These are phyloP conservation scores for Pterobdella sp. DNA, from an alignment of 2,888 invertebrate genomes.

Conservation along the genomic window DNA sequence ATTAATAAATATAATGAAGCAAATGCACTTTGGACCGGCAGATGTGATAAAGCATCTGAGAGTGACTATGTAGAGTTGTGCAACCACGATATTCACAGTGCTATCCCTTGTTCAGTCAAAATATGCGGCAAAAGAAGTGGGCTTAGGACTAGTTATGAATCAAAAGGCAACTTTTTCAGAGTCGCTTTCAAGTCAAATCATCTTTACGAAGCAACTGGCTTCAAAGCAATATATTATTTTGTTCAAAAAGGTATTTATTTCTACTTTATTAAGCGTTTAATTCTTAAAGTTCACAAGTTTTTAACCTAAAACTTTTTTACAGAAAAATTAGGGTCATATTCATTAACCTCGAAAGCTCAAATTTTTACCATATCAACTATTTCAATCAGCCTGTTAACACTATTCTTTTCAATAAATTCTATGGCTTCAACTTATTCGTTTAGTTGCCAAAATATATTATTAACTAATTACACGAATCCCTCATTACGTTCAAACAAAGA, in stretches of 20 bases:
- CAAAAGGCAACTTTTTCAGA: neutral
- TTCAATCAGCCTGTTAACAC: neutral
- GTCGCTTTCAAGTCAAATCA: constrained; percentile 5
- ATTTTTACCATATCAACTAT: constrained; percentile 10
- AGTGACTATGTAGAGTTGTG: neutral
- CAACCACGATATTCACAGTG: neutral
- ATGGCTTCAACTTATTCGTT: neutral
- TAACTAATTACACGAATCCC: neutral
- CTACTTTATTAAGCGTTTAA: neutral
- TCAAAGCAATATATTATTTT: neutral
- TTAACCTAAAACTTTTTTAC: neutral
- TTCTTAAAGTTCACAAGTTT: neutral
- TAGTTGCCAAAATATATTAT: neutral
- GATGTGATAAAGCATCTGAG: neutral
- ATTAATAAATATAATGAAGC: too few relatives aligned
- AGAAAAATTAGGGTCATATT: neutral
- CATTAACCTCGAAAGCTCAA: neutral
- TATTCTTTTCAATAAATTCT: neutral
- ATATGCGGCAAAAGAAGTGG: neutral
- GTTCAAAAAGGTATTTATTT: neutral
- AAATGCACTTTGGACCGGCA: too few relatives aligned
- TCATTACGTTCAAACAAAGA: neutral
- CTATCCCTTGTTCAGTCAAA: neutral
- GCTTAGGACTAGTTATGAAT: neutral
- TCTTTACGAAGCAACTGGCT: neutral